Percentiles rank a stretch among this genome's conserved stretches.
Conservation (phyloP, 2,888 invertebrate species). For the Cataglyphis livida region DNA sequence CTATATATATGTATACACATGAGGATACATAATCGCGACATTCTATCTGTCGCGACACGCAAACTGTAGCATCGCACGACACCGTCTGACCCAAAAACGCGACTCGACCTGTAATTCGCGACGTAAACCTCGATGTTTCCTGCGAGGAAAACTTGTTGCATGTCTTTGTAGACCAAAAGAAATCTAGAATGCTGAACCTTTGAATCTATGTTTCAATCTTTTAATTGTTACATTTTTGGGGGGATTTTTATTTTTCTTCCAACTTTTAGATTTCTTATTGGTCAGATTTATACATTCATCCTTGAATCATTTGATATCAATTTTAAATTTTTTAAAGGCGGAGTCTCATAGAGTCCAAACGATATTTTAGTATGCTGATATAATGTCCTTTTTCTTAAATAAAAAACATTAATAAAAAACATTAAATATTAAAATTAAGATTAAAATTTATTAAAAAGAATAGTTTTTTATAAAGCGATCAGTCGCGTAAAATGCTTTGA, state of each 20-base stretch:
- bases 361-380: background rate
- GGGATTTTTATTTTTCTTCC: background rate
- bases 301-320: background rate
- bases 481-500: constrained; percentile 42
- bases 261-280: background rate
- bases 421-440: background rate
- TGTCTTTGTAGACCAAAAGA: background rate
- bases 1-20: constrained; percentile 22
- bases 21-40: constrained; percentile 45
- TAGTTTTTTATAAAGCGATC: constrained; percentile 28
- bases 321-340: background rate
- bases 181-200: background rate
- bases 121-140: constrained; percentile 8
- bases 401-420: background rate
- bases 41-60: constrained; percentile 66
- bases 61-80: constrained; percentile 63
- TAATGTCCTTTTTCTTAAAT: background rate
- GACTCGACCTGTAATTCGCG: constrained; percentile 23
- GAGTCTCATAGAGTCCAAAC: background rate
- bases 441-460: background rate
- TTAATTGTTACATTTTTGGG: background rate
- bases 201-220: background rate
- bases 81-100: constrained; percentile 57
- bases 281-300: background rate
- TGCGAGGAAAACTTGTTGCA: constrained; percentile 43